Conservation (phyloP, 2,888 invertebrate species). For the Pseudolycoriella hygida region DNA sequence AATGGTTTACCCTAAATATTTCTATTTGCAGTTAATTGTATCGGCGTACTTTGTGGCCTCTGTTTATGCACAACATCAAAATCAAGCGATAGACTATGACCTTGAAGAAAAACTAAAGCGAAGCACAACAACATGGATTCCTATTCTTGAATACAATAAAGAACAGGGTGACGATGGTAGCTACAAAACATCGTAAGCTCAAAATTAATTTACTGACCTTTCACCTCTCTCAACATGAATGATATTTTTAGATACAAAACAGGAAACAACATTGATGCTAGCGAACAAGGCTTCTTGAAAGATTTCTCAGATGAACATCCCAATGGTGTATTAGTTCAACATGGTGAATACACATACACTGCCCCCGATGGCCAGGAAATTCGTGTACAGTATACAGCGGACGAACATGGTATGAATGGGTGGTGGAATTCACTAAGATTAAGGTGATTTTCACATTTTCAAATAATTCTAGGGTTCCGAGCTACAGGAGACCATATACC, state of each 20-base stretch:
- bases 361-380: conserved; percentile 59
- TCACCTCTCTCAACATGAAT: neutral
- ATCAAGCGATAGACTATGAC: conserved; percentile 5
- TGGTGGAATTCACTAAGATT: conserved; percentile 31
- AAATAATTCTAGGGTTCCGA: too few relatives aligned
- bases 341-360: conserved; percentile 62
- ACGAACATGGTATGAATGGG: conserved; percentile 35
- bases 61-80: conserved; percentile 7
- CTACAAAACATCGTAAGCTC: conserved; percentile 56
- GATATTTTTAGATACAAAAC: conserved; percentile 48
- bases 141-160: conserved; percentile 65
- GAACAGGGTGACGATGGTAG: conserved; percentile 70
- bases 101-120: conserved; percentile 17
- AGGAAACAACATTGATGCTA: conserved; percentile 62
- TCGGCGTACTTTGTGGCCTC: conserved; percentile 6
- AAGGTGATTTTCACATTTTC: too few relatives aligned
- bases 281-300: conserved; percentile 62
- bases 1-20: too few relatives aligned
- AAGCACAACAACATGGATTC: conserved; percentile 57
- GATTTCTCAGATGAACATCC: conserved; percentile 40
- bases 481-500: conserved; percentile 68
- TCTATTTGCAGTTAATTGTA: conserved; percentile 6
- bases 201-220: neutral
- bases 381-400: conserved; percentile 60
- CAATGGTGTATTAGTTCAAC: conserved; percentile 53